Evolutionary conservation across 2,797 vertebrate genomes (phyloP).

Genomic region (Betta splendens): DNA sequence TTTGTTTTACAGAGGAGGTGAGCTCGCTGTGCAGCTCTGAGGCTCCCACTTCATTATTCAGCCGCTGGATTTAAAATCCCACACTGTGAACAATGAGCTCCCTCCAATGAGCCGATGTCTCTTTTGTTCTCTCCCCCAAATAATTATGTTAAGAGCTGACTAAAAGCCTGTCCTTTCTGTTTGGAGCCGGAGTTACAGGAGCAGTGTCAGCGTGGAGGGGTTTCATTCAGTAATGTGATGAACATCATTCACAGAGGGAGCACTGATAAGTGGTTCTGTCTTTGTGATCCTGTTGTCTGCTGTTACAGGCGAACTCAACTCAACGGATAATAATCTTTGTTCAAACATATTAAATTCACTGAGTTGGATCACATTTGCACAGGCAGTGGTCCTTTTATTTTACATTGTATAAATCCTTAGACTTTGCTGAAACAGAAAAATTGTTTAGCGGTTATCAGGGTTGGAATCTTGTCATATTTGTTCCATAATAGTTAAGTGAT

Average conservation of each 20-base stretch:
- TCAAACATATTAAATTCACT: background rate
- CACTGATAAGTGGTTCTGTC: slow-evolving; percentile 21
- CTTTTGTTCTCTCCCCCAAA: slow-evolving; percentile 61
- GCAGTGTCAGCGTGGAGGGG: slow-evolving; percentile 15
- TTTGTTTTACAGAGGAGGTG: slow-evolving; percentile 27
- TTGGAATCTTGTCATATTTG: slow-evolving; percentile 12
- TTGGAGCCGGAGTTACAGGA: slow-evolving; percentile 25
- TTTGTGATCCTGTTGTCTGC: slow-evolving; percentile 14
- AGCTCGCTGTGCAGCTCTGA: slow-evolving; percentile 26
- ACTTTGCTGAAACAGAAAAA: slow-evolving; percentile 4
- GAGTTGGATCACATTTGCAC: background rate
- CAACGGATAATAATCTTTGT: background rate
- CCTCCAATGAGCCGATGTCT: slow-evolving; percentile 51
- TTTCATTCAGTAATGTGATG: slow-evolving; percentile 44
- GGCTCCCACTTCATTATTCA: slow-evolving; percentile 55
- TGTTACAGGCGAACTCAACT: slow-evolving; percentile 1
- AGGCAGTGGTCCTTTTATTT: slow-evolving; percentile 1
- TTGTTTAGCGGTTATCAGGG: slow-evolving; percentile 11
- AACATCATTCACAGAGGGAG: slow-evolving; percentile 17
- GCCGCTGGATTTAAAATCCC: slow-evolving; percentile 55
- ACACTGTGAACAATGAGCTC: slow-evolving; percentile 50
- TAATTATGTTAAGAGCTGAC: slow-evolving; percentile 60
- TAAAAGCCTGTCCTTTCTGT: slow-evolving; percentile 53
- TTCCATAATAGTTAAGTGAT: slow-evolving; percentile 26
- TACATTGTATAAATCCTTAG: background rate